Percentiles rank a stretch among this genome's conserved stretches.
Conservation (phyloP, 2,113 vertebrate genomes). For the Butastur rufipennis region DNA sequence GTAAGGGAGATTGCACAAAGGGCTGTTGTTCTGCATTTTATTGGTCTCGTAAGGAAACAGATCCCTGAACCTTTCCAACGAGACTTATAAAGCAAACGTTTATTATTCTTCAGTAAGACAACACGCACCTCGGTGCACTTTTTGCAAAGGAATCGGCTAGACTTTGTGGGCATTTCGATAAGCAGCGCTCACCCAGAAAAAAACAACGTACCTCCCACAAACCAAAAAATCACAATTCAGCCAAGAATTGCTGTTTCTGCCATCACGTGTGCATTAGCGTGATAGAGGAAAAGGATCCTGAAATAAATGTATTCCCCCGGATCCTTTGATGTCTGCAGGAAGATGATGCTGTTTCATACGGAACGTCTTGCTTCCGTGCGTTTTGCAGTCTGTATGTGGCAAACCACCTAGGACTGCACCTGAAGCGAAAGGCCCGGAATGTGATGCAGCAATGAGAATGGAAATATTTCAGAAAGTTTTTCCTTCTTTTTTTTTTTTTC, state of each 20-base stretch:
- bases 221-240: not conserved
- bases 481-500: too few relatives aligned
- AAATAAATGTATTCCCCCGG: not conserved
- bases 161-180: not conserved
- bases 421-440: not conserved
- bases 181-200: not conserved
- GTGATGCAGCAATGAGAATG: not conserved
- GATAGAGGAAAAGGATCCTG: not conserved
- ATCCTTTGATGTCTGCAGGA: constrained; percentile 1
- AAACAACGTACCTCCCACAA: not conserved
- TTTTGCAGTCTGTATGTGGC: not conserved
- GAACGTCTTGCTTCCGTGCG: accelerated
- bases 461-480: not conserved
- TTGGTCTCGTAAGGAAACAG: not conserved
- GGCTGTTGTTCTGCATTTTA: not conserved
- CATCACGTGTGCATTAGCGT: not conserved
- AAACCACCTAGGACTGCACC: not conserved
- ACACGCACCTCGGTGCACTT: not conserved
- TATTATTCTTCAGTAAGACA: not conserved
- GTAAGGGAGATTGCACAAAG: not conserved
- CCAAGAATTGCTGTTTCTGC: not conserved
- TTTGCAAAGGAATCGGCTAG: not conserved
- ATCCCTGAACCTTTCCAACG: not conserved
- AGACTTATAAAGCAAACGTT: not conserved
- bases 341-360: not conserved